Evolutionary conservation across 2,113 vertebrate species (phyloP).

Genomic region (Peromyscus maniculatus): DNA sequence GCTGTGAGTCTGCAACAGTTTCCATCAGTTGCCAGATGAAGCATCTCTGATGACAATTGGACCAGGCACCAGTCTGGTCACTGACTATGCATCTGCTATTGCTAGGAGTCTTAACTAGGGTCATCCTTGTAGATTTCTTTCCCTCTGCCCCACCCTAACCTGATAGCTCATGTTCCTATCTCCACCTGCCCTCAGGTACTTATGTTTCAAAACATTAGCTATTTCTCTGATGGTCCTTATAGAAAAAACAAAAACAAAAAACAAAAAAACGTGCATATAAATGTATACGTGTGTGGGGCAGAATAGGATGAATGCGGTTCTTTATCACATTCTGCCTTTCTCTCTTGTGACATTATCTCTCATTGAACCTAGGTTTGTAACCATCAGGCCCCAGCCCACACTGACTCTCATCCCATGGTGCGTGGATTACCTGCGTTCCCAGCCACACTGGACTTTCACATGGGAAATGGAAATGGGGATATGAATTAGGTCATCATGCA

Average conservation of each 20-base stretch:
- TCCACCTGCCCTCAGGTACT: fast-evolving
- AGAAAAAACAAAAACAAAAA: no score
- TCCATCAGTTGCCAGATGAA: not conserved
- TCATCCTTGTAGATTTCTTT: not conserved
- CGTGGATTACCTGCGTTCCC: no score
- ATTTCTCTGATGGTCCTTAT: not conserved
- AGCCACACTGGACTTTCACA: not conserved
- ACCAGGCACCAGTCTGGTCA: not conserved
- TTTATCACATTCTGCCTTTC: not conserved
- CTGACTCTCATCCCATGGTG: no score
- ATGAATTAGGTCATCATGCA: not conserved
- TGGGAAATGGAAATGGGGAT: not conserved
- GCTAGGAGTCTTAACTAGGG: not conserved
- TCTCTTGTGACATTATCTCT: not conserved
- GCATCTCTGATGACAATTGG: not conserved
- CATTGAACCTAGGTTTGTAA: not conserved
- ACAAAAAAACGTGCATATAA: not conserved
- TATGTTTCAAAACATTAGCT: not conserved
- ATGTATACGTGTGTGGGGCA: not conserved
- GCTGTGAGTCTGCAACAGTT: not conserved
- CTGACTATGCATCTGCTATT: not conserved
- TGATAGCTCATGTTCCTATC: not conserved
- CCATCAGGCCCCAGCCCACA: no score
- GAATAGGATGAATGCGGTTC: not conserved
- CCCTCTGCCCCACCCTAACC: not conserved